Base-by-base conservation (phyloP, 37 sponge, comb jelly and placozoan species). In the Cladorhizidae sp. region DNA sequence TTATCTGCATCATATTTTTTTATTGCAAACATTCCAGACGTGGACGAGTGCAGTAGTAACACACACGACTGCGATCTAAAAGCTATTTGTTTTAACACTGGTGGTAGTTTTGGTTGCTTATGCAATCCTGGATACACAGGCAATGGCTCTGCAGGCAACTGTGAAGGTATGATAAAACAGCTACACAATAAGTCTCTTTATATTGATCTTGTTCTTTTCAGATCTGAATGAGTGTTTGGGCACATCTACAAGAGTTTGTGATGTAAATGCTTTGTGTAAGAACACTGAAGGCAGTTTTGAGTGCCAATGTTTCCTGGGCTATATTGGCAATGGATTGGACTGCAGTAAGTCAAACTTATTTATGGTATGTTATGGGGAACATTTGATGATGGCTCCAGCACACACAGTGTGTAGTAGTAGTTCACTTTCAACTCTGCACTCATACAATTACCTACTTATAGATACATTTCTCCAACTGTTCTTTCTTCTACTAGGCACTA, bases 261-360 rank as follows among this genome's bases (percentile, higher is more conserved):
- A 74, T 35, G 35, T 75, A 12, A 74, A 74, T 49, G 64, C 74
- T 15, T 17, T 40, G 18, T 87, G 87, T 64, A 51, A 37, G 9
- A 75, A 87, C 73, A 67, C 62, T 55, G 1, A 40, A 33, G 87
- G 92, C 15, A 86, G 87, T 50, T 91, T 73, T 63, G 74, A 28
- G 28, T 91, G 92, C 64, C 29, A 40, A 38, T 86, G 81, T 81
- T 39, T 43, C 23, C 28, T 73, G 69, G 84, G 87, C 17, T 87
- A 80, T 28, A 21, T 37, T 35, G 50, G 64, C 21, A 36, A 38
- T 77, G 42, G 64, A 38, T 42, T 62, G 0, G 1, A 57, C 6
- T 77, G 64, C 45, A 71, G 72, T 71, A 45, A 71, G 72, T 61
- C n/a, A n/a, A n/a, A n/a, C n/a, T n/a, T n/a, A n/a, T n/a, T n/a